Conservation (phyloP, 2,888 invertebrate species). For the Epinotia bilunana region DNA sequence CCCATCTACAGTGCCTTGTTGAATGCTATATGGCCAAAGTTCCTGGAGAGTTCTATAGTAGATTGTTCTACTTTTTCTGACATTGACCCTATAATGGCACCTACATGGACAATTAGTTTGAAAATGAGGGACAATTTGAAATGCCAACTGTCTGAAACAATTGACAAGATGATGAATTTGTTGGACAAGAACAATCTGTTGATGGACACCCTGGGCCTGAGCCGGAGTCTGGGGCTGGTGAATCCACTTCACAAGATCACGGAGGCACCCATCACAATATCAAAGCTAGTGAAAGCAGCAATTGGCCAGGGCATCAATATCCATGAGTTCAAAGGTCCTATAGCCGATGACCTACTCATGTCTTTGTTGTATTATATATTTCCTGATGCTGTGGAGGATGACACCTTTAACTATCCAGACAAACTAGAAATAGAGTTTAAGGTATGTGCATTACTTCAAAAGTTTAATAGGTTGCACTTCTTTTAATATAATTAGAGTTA, state of each 20-base stretch:
- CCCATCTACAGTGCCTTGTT: constrained; percentile 91
- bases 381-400: constrained; percentile 92
- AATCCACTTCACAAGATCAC: constrained; percentile 89
- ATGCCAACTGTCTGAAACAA: constrained; percentile 90
- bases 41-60: constrained; percentile 93
- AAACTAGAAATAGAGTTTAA: constrained; percentile 78
- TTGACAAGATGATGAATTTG: constrained; percentile 88
- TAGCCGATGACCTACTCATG: constrained; percentile 89
- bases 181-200: constrained; percentile 80
- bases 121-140: constrained; percentile 87
- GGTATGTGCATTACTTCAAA: constrained; percentile 53
- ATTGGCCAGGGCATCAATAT: constrained; percentile 80
- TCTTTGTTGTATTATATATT: constrained; percentile 93
- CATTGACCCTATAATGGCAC: constrained; percentile 92
- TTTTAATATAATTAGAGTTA: too few species aligned
- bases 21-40: constrained; percentile 93
- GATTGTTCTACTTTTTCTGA: constrained; percentile 95
- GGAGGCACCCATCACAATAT: constrained; percentile 89
- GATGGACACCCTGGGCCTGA: constrained; percentile 78
- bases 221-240: constrained; percentile 77
- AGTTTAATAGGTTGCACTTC: too few species aligned
- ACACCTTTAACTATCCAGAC: constrained; percentile 81
- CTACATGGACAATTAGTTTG: constrained; percentile 90
- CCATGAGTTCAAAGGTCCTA: constrained; percentile 88
- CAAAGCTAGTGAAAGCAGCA: constrained; percentile 83